A percentile compares a stretch with the other conserved stretches of the same genome.
phyloP scores from a whole-genome alignment of 2,888 invertebrate species.

The Crioceris asparagi region DNA sequence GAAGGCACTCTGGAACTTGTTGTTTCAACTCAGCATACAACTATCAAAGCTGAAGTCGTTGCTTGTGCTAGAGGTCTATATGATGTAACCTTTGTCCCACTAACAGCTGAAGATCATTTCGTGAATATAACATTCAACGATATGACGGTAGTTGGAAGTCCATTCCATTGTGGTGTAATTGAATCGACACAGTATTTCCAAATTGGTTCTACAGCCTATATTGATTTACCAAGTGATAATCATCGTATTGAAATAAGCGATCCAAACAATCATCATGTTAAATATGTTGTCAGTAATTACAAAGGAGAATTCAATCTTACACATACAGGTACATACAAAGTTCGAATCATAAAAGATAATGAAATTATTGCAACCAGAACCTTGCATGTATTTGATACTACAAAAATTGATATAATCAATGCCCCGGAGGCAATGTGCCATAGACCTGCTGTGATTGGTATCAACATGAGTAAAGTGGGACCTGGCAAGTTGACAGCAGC shows the following conservation, averaged over 20 bases:
- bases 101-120: constrained; percentile 79
- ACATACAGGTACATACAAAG: constrained; percentile 43
- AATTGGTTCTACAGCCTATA: constrained; percentile 49
- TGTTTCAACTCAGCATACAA: constrained; percentile 80
- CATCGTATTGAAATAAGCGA: constrained; percentile 57
- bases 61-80: constrained; percentile 85
- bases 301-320: constrained; percentile 43
- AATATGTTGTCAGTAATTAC: constrained; percentile 33
- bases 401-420: constrained; percentile 36
- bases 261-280: constrained; percentile 47
- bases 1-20: constrained; percentile 83
- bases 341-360: constrained; percentile 22
- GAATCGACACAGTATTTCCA: constrained; percentile 66
- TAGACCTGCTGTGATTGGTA: constrained; percentile 67
- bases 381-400: constrained; percentile 66
- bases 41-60: constrained; percentile 73
- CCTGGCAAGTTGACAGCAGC: constrained; percentile 71
- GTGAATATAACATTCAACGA: constrained; percentile 93
- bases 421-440: constrained; percentile 63
- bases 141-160: constrained; percentile 81
- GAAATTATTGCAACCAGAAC: constrained; percentile 34
- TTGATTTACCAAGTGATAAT: constrained; percentile 47
- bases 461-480: constrained; percentile 57
- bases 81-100: constrained; percentile 86
- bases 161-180: constrained; percentile 64